Evolutionary conservation across 2,888 invertebrate species (phyloP).

Genomic region (Zaprionus lineosus): DNA sequence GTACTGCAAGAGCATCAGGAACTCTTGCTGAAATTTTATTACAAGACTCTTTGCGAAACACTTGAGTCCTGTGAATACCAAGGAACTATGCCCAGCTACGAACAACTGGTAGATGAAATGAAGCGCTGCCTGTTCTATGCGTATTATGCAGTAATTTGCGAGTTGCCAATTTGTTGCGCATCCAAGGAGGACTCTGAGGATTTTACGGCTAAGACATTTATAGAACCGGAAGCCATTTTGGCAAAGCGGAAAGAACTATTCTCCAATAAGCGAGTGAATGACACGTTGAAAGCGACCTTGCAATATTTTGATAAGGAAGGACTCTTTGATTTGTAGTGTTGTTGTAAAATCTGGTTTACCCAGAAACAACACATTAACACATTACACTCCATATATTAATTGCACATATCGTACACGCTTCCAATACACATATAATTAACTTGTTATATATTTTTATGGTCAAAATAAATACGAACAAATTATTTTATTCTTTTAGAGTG

Average conservation of each 20-base stretch:
- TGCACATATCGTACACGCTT: too few species aligned
- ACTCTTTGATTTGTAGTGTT: too few species aligned
- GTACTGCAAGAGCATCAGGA: constrained; percentile 64
- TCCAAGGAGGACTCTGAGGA: constrained; percentile 53
- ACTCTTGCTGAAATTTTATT: constrained; percentile 68
- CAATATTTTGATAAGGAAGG: constrained; percentile 69
- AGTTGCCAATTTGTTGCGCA: constrained; percentile 72
- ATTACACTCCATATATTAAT: too few species aligned
- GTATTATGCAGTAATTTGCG: constrained; percentile 67
- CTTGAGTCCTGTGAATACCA: constrained; percentile 47
- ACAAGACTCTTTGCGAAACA: constrained; percentile 52
- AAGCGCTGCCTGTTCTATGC: constrained; percentile 65
- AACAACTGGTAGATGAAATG: constrained; percentile 65
- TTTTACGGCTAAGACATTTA: constrained; percentile 58
- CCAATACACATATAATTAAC: too few species aligned
- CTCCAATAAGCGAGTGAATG: constrained; percentile 58
- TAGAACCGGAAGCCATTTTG: constrained; percentile 43
- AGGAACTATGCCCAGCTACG: constrained; percentile 50
- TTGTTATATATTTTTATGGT: too few species aligned
- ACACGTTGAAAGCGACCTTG: constrained; percentile 63
- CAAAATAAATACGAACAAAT: too few species aligned
- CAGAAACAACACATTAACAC: too few species aligned
- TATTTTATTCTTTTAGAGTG: too few species aligned
- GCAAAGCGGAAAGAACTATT: constrained; percentile 65
- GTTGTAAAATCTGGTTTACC: too few species aligned